phyloP scores from a whole-genome alignment of 64 coral and sea anemone genomes.

The Anthopleura sola region DNA sequence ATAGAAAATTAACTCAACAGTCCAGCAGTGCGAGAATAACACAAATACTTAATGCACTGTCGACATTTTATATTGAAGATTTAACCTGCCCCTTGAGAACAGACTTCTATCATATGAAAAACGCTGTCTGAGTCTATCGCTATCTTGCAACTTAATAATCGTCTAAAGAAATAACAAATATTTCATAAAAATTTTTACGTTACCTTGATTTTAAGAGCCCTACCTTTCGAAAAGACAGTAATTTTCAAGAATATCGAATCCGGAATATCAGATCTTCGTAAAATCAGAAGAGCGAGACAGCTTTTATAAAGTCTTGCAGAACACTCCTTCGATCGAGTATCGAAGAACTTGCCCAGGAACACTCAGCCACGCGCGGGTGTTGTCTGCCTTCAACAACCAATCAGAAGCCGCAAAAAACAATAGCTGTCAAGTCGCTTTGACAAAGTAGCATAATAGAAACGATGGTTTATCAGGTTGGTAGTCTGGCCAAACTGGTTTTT shows the following conservation, averaged over 20 bases:
- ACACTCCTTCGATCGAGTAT: not conserved
- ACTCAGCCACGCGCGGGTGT: slow-evolving; percentile 1
- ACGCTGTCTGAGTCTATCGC: not conserved
- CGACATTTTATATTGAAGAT: not conserved
- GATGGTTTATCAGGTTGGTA: not conserved
- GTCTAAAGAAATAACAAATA: not conserved
- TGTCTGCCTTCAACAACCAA: slow-evolving; percentile 28
- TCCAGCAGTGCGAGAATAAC: slow-evolving; percentile 10
- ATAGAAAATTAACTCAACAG: slow-evolving; percentile 2
- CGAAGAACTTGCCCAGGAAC: not conserved
- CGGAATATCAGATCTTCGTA: not conserved
- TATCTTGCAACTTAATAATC: not conserved
- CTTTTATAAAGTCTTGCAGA: not conserved
- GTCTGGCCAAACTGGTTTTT: not conserved
- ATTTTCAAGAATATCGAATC: not conserved
- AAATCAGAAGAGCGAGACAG: not conserved
- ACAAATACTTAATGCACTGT: slow-evolving; percentile 1
- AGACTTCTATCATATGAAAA: not conserved
- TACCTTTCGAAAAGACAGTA: not conserved
- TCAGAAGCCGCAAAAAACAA: slow-evolving; percentile 57
- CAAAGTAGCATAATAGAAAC: not conserved
- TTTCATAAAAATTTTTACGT: not conserved
- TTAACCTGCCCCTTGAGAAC: not conserved
- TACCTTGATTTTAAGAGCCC: not conserved
- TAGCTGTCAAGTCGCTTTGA: slow-evolving; percentile 47